Conservation (phyloP, 2,797 vertebrate species). For the Scolopax bukidnonensis region DNA sequence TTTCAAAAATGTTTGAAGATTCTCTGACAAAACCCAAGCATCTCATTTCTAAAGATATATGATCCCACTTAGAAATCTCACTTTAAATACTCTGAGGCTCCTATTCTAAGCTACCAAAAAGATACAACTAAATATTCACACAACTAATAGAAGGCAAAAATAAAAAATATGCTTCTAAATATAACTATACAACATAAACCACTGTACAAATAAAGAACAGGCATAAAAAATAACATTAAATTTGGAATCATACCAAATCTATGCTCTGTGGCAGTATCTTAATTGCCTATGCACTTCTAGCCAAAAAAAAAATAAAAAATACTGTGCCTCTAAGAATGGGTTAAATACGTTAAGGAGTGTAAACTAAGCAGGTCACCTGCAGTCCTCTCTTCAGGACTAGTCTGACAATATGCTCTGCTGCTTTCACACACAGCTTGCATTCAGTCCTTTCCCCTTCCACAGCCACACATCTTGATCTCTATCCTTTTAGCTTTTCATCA, state of each 20-base stretch:
- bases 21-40: not conserved
- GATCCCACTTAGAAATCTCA: not conserved
- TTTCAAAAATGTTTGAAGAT: not conserved
- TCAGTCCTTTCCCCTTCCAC: not conserved
- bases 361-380: constrained; percentile 28
- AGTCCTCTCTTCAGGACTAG: not conserved
- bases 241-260: not conserved
- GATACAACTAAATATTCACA: not conserved
- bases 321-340: not conserved
- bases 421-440: not conserved
- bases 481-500: not conserved
- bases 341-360: not conserved
- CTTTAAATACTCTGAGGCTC: not conserved
- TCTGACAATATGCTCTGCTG: not conserved
- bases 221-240: not conserved
- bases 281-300: not conserved
- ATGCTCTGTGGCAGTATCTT: not conserved
- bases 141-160: not conserved
- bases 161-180: not conserved
- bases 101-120: not conserved
- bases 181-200: not conserved
- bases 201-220: not conserved
- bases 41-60: not conserved
- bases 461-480: not conserved
- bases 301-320: not conserved